Percentiles rank a stretch among this genome's conserved stretches.
phyloP scores from a whole-genome alignment of 2,113 vertebrate species.

The Myocastor coypus region DNA sequence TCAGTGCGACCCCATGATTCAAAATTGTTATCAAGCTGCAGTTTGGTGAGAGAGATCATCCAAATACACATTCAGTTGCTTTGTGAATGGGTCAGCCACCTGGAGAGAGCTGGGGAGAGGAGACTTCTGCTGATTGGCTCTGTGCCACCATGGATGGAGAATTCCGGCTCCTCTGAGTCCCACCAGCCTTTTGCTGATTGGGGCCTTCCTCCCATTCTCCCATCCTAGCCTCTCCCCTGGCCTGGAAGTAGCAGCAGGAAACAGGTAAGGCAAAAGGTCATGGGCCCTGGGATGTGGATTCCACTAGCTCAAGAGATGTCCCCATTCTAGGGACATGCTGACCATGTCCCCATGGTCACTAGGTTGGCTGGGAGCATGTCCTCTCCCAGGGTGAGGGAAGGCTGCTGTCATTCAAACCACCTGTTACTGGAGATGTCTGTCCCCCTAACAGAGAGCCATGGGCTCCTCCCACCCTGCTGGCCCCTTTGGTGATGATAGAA shows the following conservation, averaged over 20 bases:
- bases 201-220: not conserved
- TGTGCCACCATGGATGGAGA: not conserved
- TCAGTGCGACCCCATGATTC: not conserved
- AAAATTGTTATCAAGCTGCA: conserved; percentile 26
- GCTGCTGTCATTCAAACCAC: not conserved
- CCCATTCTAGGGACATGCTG: too few species aligned
- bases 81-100: not conserved
- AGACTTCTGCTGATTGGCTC: not conserved
- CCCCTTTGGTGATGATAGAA: not conserved
- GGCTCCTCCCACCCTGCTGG: not conserved
- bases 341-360: accelerated
- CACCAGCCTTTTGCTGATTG: not conserved
- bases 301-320: not conserved
- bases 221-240: not conserved
- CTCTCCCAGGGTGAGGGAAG: not conserved
- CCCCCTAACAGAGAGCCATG: not conserved
- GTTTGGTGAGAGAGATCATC: conserved; percentile 1
- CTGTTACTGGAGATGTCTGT: not conserved
- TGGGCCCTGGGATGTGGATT: not conserved
- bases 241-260: not conserved
- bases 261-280: not conserved
- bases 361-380: not conserved
- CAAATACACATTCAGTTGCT: not conserved
- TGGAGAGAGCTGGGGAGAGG: not conserved
- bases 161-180: not conserved